Evolutionary conservation across 92 coral and sea anemone species (phyloP).

Genomic region (Anthopleura xanthogrammica): DNA sequence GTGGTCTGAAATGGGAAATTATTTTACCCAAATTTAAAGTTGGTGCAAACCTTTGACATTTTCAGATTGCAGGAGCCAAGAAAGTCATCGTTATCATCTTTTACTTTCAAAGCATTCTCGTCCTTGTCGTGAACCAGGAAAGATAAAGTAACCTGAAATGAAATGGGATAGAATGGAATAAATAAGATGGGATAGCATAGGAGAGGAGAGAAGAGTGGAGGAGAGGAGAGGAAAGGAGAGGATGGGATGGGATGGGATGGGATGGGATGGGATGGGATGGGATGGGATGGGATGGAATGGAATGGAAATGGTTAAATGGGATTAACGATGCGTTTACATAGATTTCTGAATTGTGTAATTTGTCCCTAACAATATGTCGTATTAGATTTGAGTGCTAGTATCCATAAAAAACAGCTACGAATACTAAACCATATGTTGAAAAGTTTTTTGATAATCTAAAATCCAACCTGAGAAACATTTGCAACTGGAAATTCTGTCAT

Average conservation of each 20-base stretch:
- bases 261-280: not conserved
- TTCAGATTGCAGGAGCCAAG: constrained; percentile 78
- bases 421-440: not conserved
- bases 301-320: not conserved
- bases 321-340: not conserved
- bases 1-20: not conserved
- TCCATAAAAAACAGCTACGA: too few species aligned
- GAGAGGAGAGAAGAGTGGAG: not conserved
- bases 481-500: constrained; percentile 73
- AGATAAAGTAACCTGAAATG: constrained; percentile 56
- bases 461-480: constrained; percentile 59
- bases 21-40: not conserved
- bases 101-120: constrained; percentile 54
- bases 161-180: not conserved
- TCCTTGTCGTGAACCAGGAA: constrained; percentile 73
- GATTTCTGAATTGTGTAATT: too few species aligned
- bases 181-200: not conserved
- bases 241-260: not conserved
- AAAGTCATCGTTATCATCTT: constrained; percentile 69
- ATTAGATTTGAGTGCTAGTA: too few species aligned
- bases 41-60: constrained; percentile 50
- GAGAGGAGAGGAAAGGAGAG: not conserved
- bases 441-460: not conserved
- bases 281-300: not conserved
- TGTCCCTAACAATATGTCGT: too few species aligned